Conservation (phyloP, 1,140 invertebrate genomes). For the Drosophila repleta region DNA sequence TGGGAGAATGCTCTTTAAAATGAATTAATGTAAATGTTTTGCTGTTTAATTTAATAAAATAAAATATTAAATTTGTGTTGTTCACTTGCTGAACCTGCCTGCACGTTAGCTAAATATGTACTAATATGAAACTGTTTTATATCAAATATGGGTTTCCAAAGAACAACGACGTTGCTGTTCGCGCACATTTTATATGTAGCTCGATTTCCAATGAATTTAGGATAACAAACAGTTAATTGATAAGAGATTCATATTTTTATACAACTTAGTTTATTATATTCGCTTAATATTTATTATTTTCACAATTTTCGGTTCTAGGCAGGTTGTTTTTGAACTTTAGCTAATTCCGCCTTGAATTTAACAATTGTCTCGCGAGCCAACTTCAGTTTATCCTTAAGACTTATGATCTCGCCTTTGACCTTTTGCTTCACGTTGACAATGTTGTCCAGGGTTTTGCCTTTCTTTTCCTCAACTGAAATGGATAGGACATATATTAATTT, state of each 20-base stretch:
- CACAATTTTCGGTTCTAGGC: conserved; percentile 20
- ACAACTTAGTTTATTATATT: conserved; percentile 14
- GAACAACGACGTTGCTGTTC: not conserved
- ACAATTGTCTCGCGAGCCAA: conserved; percentile 94
- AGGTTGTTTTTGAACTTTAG: conserved; percentile 86
- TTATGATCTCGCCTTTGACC: conserved; percentile 92
- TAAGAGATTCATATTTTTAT: not conserved
- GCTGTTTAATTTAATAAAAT: no score
- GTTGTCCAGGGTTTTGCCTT: conserved; percentile 91
- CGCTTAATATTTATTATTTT: conserved; percentile 5
- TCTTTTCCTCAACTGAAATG: conserved; percentile 95
- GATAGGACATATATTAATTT: conserved; percentile 2
- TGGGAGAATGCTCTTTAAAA: no score
- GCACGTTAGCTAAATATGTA: not conserved
- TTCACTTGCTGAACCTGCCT: no score
- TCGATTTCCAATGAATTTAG: not conserved
- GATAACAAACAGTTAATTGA: not conserved
- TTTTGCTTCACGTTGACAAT: conserved; percentile 93
- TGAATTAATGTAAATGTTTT: no score
- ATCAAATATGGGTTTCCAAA: not conserved
- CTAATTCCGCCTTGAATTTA: conserved; percentile 94
- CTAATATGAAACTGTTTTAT: not conserved
- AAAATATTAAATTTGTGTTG: no score
- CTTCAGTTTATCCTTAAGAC: conserved; percentile 94
- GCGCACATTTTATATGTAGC: not conserved